Percentiles rank a stretch among this genome's conserved stretches.
phyloP scores from a whole-genome alignment of 2,113 vertebrate species.

The Nansenia antarctica region DNA sequence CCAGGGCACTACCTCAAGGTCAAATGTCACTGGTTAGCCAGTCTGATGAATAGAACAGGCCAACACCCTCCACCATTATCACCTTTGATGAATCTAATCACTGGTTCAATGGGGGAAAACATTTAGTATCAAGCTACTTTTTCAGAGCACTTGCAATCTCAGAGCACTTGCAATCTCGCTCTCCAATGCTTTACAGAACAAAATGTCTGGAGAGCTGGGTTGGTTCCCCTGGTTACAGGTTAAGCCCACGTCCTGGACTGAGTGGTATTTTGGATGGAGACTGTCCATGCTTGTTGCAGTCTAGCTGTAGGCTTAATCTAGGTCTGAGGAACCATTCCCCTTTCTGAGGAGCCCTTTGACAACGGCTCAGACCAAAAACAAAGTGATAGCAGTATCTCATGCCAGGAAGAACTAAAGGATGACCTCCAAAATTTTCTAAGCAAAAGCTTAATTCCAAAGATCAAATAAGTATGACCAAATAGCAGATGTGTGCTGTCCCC shows the following conservation, averaged over 20 bases:
- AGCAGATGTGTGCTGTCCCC: not conserved
- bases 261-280: too few relatives aligned
- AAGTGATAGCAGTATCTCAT: not conserved
- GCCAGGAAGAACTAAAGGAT: not conserved
- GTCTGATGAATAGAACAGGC: not conserved
- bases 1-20: not conserved
- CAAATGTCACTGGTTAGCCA: not conserved
- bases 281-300: too few relatives aligned
- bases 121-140: not conserved
- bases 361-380: not conserved
- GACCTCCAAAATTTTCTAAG: not conserved
- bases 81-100: not conserved
- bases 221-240: too few relatives aligned
- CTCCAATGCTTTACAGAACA: not conserved
- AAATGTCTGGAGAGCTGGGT: too few relatives aligned
- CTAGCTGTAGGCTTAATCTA: too few relatives aligned
- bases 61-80: not conserved
- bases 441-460: slow-evolving; percentile 15
- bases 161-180: not conserved
- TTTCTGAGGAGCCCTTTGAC: too few relatives aligned
- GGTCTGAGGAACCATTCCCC: too few relatives aligned
- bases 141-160: not conserved
- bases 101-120: not conserved
- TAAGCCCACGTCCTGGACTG: too few relatives aligned
- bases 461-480: too few relatives aligned